These are phyloP conservation scores for Harmothoe impar DNA, from an alignment of 2,888 invertebrate genomes.

Conservation along the genomic window DNA sequence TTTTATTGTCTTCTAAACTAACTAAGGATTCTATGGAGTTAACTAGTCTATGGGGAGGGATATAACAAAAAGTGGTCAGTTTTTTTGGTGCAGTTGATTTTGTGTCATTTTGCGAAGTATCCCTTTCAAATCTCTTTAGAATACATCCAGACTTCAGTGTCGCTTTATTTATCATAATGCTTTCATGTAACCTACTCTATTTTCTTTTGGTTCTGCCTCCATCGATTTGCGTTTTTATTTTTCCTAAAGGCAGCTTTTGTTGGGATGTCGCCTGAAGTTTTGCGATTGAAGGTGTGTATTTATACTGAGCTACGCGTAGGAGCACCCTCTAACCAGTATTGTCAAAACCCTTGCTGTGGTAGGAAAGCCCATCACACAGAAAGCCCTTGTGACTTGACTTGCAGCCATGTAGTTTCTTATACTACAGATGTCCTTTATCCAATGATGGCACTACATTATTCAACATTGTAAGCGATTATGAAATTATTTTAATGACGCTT, in stretches of 20 bases:
- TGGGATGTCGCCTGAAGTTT: slow-evolving; percentile 39
- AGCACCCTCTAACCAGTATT: slow-evolving; percentile 10
- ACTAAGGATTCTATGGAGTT: too few species aligned
- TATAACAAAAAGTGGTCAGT: too few species aligned
- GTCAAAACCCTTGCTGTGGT: background rate
- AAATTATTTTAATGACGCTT: too few species aligned
- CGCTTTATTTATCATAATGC: slow-evolving; percentile 27
- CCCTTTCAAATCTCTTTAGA: background rate
- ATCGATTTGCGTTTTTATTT: slow-evolving; percentile 53
- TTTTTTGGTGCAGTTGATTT: too few species aligned
- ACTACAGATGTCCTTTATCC: too few species aligned
- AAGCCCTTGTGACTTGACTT: too few species aligned
- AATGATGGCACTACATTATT: too few species aligned
- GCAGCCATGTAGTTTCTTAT: too few species aligned
- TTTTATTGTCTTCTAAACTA: too few species aligned
- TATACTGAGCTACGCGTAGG: background rate
- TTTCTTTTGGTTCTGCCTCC: slow-evolving; percentile 31
- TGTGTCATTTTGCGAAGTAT: background rate
- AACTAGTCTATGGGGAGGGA: too few species aligned
- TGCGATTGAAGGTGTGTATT: slow-evolving; percentile 45
- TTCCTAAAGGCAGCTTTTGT: slow-evolving; percentile 55
- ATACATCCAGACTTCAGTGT: background rate
- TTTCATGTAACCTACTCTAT: background rate
- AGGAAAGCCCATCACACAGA: slow-evolving; percentile 1
- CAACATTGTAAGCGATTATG: too few species aligned